Evolutionary conservation across 64 coral and sea anemone genomes (phyloP).

Genomic region (Montipora capricornis): DNA sequence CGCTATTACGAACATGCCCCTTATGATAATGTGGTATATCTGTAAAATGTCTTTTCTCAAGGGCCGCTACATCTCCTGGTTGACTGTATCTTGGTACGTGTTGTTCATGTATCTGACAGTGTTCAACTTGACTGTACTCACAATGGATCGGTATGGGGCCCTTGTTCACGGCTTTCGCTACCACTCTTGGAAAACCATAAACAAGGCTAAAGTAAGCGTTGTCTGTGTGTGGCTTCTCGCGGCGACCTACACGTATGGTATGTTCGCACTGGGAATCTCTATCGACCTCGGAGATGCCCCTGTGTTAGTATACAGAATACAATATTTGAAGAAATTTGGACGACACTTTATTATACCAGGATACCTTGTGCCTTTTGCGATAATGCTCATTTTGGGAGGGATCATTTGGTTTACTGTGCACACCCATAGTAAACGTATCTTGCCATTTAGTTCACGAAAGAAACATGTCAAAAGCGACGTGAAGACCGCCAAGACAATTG

Average conservation of each 20-base stretch:
- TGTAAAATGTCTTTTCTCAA: constrained; percentile 48
- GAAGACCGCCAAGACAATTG: constrained; percentile 77
- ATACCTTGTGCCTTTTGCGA: constrained; percentile 50
- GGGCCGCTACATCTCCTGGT: constrained; percentile 52
- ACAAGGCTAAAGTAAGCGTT: constrained; percentile 67
- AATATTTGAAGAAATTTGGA: constrained; percentile 76
- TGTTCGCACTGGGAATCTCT: constrained; percentile 62
- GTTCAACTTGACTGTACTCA: constrained; percentile 58
- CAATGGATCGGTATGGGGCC: constrained; percentile 82
- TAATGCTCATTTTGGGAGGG: constrained; percentile 55
- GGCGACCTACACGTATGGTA: constrained; percentile 41
- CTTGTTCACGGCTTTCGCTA: constrained; percentile 76
- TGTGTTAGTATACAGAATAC: constrained; percentile 65
- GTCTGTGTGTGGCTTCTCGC: constrained; percentile 48
- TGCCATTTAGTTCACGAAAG: neutral
- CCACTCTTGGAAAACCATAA: constrained; percentile 75
- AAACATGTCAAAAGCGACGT: constrained; percentile 65
- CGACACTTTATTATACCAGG: constrained; percentile 68
- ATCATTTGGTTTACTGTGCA: constrained; percentile 68
- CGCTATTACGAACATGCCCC: constrained; percentile 61
- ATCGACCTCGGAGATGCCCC: constrained; percentile 76
- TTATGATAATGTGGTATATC: constrained; percentile 74
- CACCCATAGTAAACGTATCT: constrained; percentile 1
- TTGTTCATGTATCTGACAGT: constrained; percentile 73
- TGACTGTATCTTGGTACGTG: constrained; percentile 56